Evolutionary conservation across 2,113 vertebrate genomes (phyloP).

Genomic region (Australoheros scitulus): DNA sequence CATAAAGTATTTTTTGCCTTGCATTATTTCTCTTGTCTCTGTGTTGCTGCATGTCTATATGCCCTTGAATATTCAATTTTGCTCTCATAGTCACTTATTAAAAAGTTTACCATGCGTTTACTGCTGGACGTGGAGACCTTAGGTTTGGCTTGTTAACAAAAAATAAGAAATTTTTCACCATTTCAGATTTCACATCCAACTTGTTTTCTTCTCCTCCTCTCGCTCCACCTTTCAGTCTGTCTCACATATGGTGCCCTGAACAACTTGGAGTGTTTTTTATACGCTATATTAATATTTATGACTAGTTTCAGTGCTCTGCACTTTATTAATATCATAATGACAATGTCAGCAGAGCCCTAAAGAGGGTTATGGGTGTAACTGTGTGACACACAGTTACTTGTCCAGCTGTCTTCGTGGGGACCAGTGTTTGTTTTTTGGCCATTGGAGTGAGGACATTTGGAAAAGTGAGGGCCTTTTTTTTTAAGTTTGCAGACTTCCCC

Average conservation of each 20-base stretch:
- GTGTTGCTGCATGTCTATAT: background rate
- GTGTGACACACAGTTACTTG: background rate
- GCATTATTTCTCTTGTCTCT: background rate
- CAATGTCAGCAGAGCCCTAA: constrained; percentile 72
- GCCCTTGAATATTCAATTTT: background rate
- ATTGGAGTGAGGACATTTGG: background rate
- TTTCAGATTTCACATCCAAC: background rate
- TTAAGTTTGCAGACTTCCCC: background rate
- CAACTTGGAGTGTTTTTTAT: constrained; percentile 40
- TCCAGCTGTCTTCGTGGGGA: background rate
- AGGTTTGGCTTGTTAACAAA: background rate
- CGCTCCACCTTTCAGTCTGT: background rate
- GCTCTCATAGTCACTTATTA: background rate
- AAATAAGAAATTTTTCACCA: background rate
- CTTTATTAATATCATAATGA: constrained; percentile 81
- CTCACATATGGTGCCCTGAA: background rate
- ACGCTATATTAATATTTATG: constrained; percentile 76
- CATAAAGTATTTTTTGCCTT: background rate
- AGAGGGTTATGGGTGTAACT: constrained; percentile 59
- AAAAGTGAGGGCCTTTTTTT: background rate
- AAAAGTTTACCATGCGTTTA: background rate
- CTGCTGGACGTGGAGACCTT: background rate
- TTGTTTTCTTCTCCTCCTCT: background rate
- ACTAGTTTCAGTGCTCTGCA: constrained; percentile 56
- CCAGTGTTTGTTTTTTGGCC: background rate